Evolutionary conservation across 1,140 invertebrate species (phyloP).

Genomic region (Notospermus geniculatus): DNA sequence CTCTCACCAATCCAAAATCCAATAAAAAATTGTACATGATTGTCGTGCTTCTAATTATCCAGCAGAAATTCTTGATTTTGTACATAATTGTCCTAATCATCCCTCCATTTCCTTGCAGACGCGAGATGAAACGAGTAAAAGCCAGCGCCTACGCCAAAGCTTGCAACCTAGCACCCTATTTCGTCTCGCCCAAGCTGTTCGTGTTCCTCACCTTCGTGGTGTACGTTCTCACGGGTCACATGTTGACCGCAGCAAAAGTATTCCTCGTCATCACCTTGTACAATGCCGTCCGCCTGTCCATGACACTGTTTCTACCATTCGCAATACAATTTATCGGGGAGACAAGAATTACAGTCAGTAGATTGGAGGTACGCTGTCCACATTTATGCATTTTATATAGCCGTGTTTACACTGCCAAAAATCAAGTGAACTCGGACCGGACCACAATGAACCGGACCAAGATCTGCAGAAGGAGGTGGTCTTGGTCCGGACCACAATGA

Average conservation of each 20-base stretch:
- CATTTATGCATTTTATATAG: too few relatives aligned
- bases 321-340: slow-evolving; percentile 48
- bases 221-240: slow-evolving; percentile 28
- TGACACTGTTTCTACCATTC: slow-evolving; percentile 38
- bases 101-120: slow-evolving; percentile 29
- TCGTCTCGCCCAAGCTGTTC: slow-evolving; percentile 45
- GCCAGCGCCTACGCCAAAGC: slow-evolving; percentile 31
- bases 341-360: slow-evolving; percentile 43
- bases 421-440: too few relatives aligned
- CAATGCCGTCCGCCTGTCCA: slow-evolving; percentile 34
- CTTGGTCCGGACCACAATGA: too few relatives aligned
- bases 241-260: slow-evolving; percentile 33
- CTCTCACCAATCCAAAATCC: too few relatives aligned
- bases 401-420: too few relatives aligned
- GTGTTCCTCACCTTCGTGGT: slow-evolving; percentile 41
- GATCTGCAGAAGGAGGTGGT: too few relatives aligned
- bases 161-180: slow-evolving; percentile 39
- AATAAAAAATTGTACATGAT: too few relatives aligned
- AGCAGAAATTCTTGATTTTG: too few relatives aligned
- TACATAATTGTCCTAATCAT: not conserved
- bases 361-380: slow-evolving; percentile 50
- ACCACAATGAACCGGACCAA: too few relatives aligned
- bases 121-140: slow-evolving; percentile 33
- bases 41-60: too few relatives aligned
- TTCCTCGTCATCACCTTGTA: slow-evolving; percentile 40